Conservation (phyloP, 2,113 vertebrate genomes). For the Urocitellus parryii region DNA sequence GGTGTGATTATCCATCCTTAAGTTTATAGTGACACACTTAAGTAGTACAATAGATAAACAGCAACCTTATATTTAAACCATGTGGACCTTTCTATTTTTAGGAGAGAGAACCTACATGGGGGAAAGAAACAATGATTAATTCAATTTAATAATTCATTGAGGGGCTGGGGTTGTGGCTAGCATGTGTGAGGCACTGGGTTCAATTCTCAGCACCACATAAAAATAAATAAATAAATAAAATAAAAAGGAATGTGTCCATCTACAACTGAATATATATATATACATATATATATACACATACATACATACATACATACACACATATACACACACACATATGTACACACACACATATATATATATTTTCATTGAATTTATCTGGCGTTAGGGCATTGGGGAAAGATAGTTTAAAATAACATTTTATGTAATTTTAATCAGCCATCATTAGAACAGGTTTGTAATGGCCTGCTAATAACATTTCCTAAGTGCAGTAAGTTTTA, state of each 20-base stretch:
- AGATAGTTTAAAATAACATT: constrained; percentile 15
- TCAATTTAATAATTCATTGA: not conserved
- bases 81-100: not conserved
- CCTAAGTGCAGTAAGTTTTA: not conserved
- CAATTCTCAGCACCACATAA: too few relatives aligned
- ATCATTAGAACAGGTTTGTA: constrained; percentile 22
- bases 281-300: too few relatives aligned
- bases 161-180: too few relatives aligned
- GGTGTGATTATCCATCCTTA: not conserved
- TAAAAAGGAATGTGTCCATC: too few relatives aligned
- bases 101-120: not conserved
- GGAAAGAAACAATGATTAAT: not conserved
- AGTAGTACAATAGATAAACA: not conserved
- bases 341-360: too few relatives aligned
- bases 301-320: too few relatives aligned
- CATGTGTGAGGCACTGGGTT: too few relatives aligned
- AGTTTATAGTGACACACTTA: not conserved
- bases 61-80: not conserved
- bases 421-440: constrained; percentile 45
- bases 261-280: too few relatives aligned
- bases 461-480: not conserved
- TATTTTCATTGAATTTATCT: not conserved
- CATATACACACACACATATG: too few relatives aligned
- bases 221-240: too few relatives aligned
- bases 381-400: not conserved